Conservation (phyloP, 2,797 vertebrate genomes). For the Miichthys miiuy region DNA sequence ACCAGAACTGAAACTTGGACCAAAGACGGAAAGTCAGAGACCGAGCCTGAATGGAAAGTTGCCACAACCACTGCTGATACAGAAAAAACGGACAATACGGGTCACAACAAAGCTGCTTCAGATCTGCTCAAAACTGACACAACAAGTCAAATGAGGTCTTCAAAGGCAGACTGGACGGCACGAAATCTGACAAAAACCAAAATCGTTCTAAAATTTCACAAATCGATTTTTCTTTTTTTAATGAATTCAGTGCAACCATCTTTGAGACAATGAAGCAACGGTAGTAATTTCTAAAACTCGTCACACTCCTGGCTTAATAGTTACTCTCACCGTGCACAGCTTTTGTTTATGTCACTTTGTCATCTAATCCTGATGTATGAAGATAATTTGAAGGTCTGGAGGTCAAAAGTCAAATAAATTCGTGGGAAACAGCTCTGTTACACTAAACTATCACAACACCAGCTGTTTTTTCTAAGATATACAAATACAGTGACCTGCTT, state of each 20-base stretch:
- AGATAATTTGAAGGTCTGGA: neutral
- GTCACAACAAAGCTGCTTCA: neutral
- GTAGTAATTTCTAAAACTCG: too few species aligned
- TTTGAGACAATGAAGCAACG: neutral
- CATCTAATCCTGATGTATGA: neutral
- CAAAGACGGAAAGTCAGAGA: neutral
- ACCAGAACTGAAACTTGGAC: slow-evolving; percentile 2
- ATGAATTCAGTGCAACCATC: neutral
- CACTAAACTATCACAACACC: neutral
- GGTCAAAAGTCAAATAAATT: neutral
- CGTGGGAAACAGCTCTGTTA: neutral
- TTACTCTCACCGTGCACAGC: neutral
- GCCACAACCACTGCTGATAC: slow-evolving; percentile 34
- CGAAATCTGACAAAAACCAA: neutral
- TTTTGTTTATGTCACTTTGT: too few species aligned
- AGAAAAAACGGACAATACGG: neutral
- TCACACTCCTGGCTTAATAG: neutral
- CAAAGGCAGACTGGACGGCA: neutral
- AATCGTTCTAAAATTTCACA: neutral
- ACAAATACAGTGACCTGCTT: neutral
- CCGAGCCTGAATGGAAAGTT: slow-evolving; percentile 1
- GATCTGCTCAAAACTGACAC: neutral
- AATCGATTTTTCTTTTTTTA: accelerated
- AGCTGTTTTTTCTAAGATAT: neutral
- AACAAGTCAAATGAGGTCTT: too few species aligned